Conservation (phyloP, 2,113 vertebrate species). For the Clarias gariepinus region DNA sequence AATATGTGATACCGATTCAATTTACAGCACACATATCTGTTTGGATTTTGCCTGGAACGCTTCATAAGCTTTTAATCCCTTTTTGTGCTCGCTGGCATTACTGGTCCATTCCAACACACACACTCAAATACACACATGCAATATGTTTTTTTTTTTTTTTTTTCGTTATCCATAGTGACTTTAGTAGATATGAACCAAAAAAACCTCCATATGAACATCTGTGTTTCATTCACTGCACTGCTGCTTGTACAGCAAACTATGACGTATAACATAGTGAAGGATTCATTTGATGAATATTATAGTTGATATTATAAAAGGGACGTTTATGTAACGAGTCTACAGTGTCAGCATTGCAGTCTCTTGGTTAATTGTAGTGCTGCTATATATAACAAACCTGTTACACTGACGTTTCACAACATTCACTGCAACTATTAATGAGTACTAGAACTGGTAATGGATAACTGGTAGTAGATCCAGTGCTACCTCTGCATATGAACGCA, state of each 20-base stretch:
- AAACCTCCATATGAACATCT: not conserved
- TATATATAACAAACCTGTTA: no score
- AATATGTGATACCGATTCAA: conserved; percentile 39
- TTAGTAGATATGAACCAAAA: not conserved
- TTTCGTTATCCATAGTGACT: not conserved
- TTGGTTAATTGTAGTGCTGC: no score
- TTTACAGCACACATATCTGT: conserved; percentile 31
- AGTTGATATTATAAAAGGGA: not conserved
- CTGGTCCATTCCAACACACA: conserved; percentile 2
- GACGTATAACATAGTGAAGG: not conserved
- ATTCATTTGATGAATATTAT: not conserved
- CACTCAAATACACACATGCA: not conserved
- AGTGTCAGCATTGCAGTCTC: no score
- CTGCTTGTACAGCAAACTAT: not conserved
- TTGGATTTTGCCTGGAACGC: conserved; percentile 37
- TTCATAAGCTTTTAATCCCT: conserved; percentile 24
- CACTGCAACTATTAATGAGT: no score
- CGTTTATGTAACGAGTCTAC: no score
- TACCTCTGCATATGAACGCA: no score
- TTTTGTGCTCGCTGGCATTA: conserved; percentile 18
- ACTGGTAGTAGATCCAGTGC: no score
- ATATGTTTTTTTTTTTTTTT: no score
- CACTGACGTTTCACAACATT: no score
- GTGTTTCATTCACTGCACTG: not conserved
- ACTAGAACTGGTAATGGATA: no score